Conservation (phyloP, 2,888 invertebrate species). For the Dichetophora obliterata region DNA sequence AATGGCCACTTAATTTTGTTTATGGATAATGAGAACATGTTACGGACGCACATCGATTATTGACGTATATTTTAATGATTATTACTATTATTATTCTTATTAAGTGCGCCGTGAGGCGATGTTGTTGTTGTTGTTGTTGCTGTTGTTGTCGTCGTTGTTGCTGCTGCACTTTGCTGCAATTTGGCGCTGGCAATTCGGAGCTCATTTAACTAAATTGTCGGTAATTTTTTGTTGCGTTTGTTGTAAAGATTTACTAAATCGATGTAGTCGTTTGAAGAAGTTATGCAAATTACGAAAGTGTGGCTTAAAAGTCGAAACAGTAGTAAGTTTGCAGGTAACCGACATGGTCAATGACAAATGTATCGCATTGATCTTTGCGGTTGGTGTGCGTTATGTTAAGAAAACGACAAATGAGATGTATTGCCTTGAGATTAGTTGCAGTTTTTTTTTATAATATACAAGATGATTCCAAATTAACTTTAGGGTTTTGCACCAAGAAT, state of each 20-base stretch:
- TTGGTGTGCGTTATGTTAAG: too few species aligned
- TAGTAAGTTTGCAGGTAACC: not conserved
- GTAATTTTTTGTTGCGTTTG: slow-evolving; percentile 47
- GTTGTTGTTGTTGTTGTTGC: slow-evolving; percentile 42
- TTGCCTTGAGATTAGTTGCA: too few species aligned
- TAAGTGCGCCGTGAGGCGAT: slow-evolving; percentile 43
- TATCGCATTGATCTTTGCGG: not conserved
- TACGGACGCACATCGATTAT: slow-evolving; percentile 60
- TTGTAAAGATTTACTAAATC: slow-evolving; percentile 26
- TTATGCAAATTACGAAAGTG: slow-evolving; percentile 6
- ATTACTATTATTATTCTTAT: slow-evolving; percentile 57
- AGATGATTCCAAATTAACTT: too few species aligned
- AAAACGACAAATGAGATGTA: too few species aligned
- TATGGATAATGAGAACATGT: slow-evolving; percentile 67
- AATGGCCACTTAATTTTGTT: slow-evolving; percentile 71
- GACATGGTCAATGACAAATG: not conserved
- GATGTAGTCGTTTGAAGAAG: slow-evolving; percentile 3
- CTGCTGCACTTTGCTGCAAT: slow-evolving; percentile 34
- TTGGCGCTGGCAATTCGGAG: slow-evolving; percentile 11
- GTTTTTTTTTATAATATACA: too few species aligned
- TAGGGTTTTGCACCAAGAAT: too few species aligned
- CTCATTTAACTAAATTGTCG: slow-evolving; percentile 44
- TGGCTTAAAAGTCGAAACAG: not conserved
- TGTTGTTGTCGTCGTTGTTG: too few species aligned
- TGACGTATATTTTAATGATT: slow-evolving; percentile 60